phyloP scores from a whole-genome alignment of 2,888 invertebrate species.

The Cheilosia vulpina region DNA sequence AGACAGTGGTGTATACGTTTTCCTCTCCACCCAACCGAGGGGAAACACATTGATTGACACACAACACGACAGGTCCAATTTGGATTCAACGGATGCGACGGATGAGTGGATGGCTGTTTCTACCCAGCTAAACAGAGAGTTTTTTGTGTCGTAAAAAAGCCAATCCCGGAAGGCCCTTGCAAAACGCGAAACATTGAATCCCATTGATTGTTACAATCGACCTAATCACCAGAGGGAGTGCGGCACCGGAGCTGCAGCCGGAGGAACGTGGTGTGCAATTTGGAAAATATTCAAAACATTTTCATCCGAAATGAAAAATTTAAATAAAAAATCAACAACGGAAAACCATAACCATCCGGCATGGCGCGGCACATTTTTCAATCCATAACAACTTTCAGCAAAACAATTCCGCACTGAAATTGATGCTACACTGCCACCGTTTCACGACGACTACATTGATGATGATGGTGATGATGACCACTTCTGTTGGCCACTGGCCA shows the following conservation, averaged over 20 bases:
- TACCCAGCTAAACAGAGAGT: slow-evolving; percentile 43
- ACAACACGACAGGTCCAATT: slow-evolving; percentile 57
- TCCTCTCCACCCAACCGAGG: too few species aligned
- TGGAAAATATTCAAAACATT: slow-evolving; percentile 55
- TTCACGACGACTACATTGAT: not conserved
- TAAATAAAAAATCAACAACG: slow-evolving; percentile 16
- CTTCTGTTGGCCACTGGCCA: slow-evolving; percentile 57
- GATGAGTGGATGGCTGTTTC: slow-evolving; percentile 14
- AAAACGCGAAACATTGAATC: slow-evolving; percentile 57
- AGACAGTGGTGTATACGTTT: not conserved
- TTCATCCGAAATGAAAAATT: slow-evolving; percentile 34
- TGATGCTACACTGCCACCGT: slow-evolving; percentile 49
- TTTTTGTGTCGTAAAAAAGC: slow-evolving; percentile 25
- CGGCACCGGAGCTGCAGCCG: not conserved
- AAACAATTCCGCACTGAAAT: slow-evolving; percentile 57
- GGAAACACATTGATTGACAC: slow-evolving; percentile 34
- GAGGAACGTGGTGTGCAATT: slow-evolving; percentile 29
- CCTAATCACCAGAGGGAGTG: slow-evolving; percentile 61
- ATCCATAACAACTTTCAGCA: slow-evolving; percentile 58
- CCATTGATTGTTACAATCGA: slow-evolving; percentile 67
- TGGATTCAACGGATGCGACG: slow-evolving; percentile 17
- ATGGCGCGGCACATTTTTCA: slow-evolving; percentile 49
- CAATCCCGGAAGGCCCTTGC: slow-evolving; percentile 60
- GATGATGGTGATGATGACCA: slow-evolving; percentile 13
- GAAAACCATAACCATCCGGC: slow-evolving; percentile 39